Conservation (phyloP, 2,888 invertebrate species). For the Eristalis intricaria region DNA sequence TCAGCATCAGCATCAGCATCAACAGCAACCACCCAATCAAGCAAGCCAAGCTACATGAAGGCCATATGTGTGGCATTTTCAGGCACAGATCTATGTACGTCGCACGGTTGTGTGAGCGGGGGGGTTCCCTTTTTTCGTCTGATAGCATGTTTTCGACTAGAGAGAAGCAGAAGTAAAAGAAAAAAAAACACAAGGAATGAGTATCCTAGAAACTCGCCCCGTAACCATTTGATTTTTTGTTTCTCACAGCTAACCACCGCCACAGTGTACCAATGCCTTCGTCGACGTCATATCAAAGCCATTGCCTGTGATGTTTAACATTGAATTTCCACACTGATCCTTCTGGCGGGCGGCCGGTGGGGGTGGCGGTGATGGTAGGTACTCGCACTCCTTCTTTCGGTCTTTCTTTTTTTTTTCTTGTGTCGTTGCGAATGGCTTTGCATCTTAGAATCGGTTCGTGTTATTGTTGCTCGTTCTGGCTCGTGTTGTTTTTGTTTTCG, state of each 20-base stretch:
- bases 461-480: slow-evolving; percentile 8
- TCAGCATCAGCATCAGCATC: not conserved
- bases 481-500: not conserved
- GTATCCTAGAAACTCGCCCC: slow-evolving; percentile 33
- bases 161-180: slow-evolving; percentile 27
- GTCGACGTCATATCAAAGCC: slow-evolving; percentile 51
- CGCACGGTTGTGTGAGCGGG: not conserved
- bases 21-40: slow-evolving; percentile 52
- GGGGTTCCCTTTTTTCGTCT: slow-evolving; percentile 27
- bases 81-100: slow-evolving; percentile 32
- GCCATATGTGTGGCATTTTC: slow-evolving; percentile 57
- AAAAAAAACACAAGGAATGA: slow-evolving; percentile 2
- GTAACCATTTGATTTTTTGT: slow-evolving; percentile 54
- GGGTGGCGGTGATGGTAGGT: not conserved
- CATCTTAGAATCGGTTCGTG: slow-evolving; percentile 54
- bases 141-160: slow-evolving; percentile 47
- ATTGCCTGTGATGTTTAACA: slow-evolving; percentile 65
- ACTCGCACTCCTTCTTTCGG: not conserved
- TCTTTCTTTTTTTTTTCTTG: slow-evolving; percentile 4
- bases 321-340: slow-evolving; percentile 68
- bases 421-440: slow-evolving; percentile 38
- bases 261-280: not conserved
- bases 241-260: slow-evolving; percentile 37
- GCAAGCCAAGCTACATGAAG: slow-evolving; percentile 36
- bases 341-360: not conserved